Evolutionary conservation across 64 coral and sea anemone genomes (phyloP).

Genomic region (Stichodactyla mertensii): DNA sequence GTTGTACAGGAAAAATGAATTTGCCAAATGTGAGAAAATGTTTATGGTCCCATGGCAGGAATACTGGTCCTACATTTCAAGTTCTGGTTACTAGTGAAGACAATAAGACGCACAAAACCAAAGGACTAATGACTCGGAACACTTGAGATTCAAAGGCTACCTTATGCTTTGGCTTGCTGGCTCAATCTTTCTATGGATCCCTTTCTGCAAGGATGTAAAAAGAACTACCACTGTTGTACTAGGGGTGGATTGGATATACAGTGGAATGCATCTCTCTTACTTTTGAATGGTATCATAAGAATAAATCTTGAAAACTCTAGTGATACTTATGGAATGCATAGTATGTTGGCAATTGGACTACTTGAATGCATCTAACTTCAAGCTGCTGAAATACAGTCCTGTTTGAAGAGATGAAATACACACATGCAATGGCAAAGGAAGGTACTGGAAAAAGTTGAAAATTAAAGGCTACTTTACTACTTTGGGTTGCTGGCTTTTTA

Average conservation of each 20-base stretch:
- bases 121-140: neutral
- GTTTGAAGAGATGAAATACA: too few relatives aligned
- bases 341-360: too few relatives aligned
- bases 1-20: neutral
- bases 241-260: neutral
- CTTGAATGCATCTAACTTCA: too few relatives aligned
- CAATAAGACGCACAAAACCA: neutral
- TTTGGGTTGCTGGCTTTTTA: neutral
- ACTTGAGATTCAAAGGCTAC: neutral
- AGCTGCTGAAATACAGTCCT: too few relatives aligned
- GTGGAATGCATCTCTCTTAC: neutral
- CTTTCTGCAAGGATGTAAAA: neutral
- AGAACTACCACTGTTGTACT: neutral
- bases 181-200: neutral
- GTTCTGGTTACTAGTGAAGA: neutral
- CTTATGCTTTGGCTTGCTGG: neutral
- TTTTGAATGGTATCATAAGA: neutral
- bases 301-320: neutral
- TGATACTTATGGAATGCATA: too few relatives aligned
- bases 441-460: neutral
- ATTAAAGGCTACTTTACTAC: neutral
- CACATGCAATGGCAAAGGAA: neutral
- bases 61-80: neutral
- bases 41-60: neutral
- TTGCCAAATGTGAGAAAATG: neutral